Evolutionary conservation across 2,113 vertebrate genomes (phyloP), one percentile per base, ranked within the genome.

Genomic region (Percopsis transmontana): DNA sequence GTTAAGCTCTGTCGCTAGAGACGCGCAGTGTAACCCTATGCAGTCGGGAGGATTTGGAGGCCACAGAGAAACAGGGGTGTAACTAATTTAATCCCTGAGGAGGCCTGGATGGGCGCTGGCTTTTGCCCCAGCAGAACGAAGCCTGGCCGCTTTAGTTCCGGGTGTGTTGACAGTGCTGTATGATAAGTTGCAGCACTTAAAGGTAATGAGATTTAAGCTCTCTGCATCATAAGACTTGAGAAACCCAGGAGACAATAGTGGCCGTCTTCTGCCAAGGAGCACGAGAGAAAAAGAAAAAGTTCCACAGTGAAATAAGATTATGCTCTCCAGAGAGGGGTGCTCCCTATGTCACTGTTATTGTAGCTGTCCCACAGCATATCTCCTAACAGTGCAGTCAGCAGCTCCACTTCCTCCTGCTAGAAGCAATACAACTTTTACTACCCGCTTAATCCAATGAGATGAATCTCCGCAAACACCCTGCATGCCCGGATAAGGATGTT

Each of bases 81-180:
- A 62, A 82, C 81, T 90, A 89, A 91, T 90, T 87, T 87, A 80
- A 89, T 80, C 90, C 81, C 81, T 38, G 61, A 88, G 86, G 90
- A 91, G 62, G 61, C 72, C 82, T 33, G 73, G 53, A 73, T 70
- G 84, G 79, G 71, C 40, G 48, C 70, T 70, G 77, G 39, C 79
- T 79, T 88, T 87, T 78, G 73, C 83, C 80, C 66, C 45, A 18
- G 53, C 53, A 66, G 71, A 79, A 74, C 68, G 71, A 69, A 82
- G 77, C 71, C 72, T 67, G 74, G 72, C 69, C 66, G 74, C 63
- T 83, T 81, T 40, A n/a, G 73, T 65, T 78, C 72, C 64, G 69
- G 70, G 44, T 64, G 56, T 24, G 53, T 66, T 56, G 62, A 33
- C n/a, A 16, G 44, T 16, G n/a, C 15, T 47, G n/a, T 47, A n/a